Base-by-base conservation (phyloP, 2,113 vertebrate genomes). In the Ptilonorhynchus violaceus region DNA sequence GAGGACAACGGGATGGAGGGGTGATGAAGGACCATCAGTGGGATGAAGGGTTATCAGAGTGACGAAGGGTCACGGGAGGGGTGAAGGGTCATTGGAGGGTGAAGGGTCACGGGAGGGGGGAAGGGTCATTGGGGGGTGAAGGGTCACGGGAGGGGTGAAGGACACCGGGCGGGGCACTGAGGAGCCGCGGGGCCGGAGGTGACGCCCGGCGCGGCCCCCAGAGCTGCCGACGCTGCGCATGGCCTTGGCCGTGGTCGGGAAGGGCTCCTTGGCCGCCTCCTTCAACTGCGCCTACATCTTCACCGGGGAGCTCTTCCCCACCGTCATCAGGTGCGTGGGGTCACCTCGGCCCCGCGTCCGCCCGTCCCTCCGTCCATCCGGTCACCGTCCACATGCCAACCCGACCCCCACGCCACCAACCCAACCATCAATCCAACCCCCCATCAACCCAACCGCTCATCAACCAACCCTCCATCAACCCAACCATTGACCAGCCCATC, bases 241-340 rank as follows among this genome's bases (percentile, higher is more conserved):
- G 24, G 82, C 90, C 60, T 64, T 99, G 27, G 98, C 98, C 2
- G 96, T 99, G 3, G 2, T 99, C 6, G 99, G 99, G 7, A 98
- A 99, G 77, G 98, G 98, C 5, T 98, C 97, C 3, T 39, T 99
- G 21, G 98, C 98, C 3, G 97, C 98, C 4, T 97, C 98, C 56
- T 99, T 98, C 95, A 98, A 83, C 91, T 99, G 98, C 35, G 96
- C 97, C 77, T 98, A 96, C 66, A 74, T 98, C 91, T 98, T 96
- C 81, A 41, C 58, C 0, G 78, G 95, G 1, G 97, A 98, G 83
- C 96, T 98, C 76, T 98, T 98, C 94, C 98, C 98, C 41, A 98
- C 98, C 0, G 59, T 94, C 72, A 96, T 98, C 94, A 96, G 98
- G 97, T 98, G 80, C 64, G 92, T 53, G 37, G 23, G 19, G 52